Evolutionary conservation across 2,888 invertebrate genomes (phyloP).

Genomic region (Tetrapedia diversipes): DNA sequence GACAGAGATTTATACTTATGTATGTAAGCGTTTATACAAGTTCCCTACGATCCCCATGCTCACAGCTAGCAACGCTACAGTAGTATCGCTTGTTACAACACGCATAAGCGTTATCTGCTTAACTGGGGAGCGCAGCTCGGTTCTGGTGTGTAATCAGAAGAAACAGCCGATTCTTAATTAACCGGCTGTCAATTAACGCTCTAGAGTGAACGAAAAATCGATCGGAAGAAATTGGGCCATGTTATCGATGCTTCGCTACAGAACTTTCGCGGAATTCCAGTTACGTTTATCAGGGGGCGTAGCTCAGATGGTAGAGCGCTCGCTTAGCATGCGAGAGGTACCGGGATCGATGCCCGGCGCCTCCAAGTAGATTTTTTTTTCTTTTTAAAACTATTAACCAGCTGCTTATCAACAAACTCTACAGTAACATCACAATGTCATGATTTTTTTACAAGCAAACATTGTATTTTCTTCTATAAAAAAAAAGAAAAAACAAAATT

Average conservation of each 20-base stretch:
- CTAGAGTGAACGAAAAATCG: slow-evolving; percentile 6
- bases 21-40: no score
- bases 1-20: no score
- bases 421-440: no score
- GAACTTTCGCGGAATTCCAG: slow-evolving; percentile 28
- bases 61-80: no score
- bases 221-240: slow-evolving; percentile 26
- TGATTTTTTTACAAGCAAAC: no score
- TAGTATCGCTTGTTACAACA: no score
- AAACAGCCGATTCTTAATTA: slow-evolving; percentile 36
- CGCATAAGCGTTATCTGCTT: no score
- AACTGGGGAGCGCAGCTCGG: no score
- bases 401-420: background rate
- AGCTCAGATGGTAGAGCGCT: slow-evolving; percentile 82
- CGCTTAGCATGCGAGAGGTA: slow-evolving; percentile 82
- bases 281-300: slow-evolving; percentile 74
- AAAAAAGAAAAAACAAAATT: no score
- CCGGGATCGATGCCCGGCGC: slow-evolving; percentile 81
- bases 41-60: no score
- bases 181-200: slow-evolving; percentile 39
- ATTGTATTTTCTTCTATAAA: no score
- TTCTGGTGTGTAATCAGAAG: slow-evolving; percentile 32
- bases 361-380: slow-evolving; percentile 66
- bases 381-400: background rate
- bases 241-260: slow-evolving; percentile 11